Evolutionary conservation across 2,888 invertebrate genomes (phyloP).

Genomic region (Lepidocyrtoides sp.): DNA sequence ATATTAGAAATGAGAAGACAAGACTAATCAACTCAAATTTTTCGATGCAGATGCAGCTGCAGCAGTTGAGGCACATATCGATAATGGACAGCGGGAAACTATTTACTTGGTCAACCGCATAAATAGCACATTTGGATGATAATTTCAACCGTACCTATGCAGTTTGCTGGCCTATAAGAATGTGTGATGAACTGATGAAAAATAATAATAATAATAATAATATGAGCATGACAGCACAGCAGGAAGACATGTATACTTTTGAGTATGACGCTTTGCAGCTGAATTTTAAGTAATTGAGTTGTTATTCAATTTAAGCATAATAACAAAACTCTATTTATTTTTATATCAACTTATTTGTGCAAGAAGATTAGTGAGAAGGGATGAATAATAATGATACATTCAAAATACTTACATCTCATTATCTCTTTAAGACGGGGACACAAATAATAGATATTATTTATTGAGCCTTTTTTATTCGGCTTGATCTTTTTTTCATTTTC

Average conservation of each 20-base stretch:
- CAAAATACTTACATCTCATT: neutral
- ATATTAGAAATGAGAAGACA: too few relatives aligned
- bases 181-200: neutral
- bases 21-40: too few relatives aligned
- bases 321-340: neutral
- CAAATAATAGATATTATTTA: too few relatives aligned
- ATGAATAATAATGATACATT: neutral
- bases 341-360: neutral
- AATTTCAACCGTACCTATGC: neutral
- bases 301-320: neutral
- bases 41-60: too few relatives aligned
- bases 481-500: too few relatives aligned
- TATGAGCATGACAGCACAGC: neutral
- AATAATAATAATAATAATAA: too few relatives aligned
- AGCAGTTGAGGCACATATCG: neutral
- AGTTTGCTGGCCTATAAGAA: neutral
- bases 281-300: constrained; percentile 29
- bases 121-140: constrained; percentile 36
- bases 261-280: constrained; percentile 16
- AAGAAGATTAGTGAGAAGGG: neutral
- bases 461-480: too few relatives aligned
- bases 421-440: neutral
- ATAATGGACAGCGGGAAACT: too few relatives aligned
- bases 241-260: neutral
- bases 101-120: neutral